Evolutionary conservation across 1,140 invertebrate species (phyloP).

Genomic region (Pogonognathellus flavescens): DNA sequence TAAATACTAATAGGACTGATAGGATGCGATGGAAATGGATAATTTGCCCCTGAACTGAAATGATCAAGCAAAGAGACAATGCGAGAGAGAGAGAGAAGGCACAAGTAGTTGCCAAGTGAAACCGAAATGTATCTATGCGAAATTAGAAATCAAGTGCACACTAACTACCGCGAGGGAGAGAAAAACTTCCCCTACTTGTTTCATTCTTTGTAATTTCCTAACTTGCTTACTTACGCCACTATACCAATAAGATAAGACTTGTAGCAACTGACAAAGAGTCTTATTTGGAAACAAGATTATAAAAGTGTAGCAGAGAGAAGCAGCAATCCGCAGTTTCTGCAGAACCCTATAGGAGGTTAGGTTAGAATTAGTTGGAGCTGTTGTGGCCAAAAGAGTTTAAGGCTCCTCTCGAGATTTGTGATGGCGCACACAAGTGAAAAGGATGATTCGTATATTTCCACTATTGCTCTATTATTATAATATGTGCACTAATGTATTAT

Average conservation of each 20-base stretch:
- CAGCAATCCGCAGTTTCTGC: too few species aligned
- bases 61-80: not conserved
- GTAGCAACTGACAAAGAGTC: too few species aligned
- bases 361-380: too few species aligned
- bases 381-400: too few species aligned
- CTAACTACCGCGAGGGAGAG: not conserved
- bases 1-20: constrained; percentile 33
- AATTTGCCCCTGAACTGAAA: constrained; percentile 27
- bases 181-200: constrained; percentile 2
- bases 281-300: too few species aligned
- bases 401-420: too few species aligned
- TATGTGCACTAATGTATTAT: not conserved
- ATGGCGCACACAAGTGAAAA: too few species aligned
- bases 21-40: constrained; percentile 28
- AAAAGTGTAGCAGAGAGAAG: too few species aligned
- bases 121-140: constrained; percentile 19
- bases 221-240: not conserved
- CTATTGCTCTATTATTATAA: not conserved
- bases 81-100: too few species aligned
- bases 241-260: too few species aligned
- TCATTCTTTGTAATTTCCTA: not conserved
- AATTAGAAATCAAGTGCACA: constrained; percentile 39
- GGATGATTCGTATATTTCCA: not conserved
- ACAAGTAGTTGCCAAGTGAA: not conserved
- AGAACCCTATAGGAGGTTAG: too few species aligned